A percentile compares a stretch with the other conserved stretches of the same genome.
These are phyloP conservation scores for Calliopum simillimum DNA, from an alignment of 2,888 invertebrate species.

Conservation along the genomic window DNA sequence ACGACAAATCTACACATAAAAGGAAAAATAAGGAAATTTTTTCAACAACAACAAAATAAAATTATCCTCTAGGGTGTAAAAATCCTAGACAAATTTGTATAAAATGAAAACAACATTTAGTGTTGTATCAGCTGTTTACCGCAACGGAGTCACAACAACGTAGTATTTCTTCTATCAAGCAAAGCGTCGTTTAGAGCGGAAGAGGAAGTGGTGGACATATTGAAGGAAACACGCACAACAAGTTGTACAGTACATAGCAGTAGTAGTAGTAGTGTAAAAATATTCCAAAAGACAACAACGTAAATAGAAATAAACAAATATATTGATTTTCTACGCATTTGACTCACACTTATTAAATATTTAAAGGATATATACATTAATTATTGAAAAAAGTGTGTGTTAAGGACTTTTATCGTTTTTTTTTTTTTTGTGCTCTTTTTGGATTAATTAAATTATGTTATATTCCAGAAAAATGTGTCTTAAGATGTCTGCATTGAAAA, in stretches of 20 bases:
- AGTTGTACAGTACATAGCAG: not conserved
- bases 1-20: not conserved
- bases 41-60: no score
- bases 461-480: constrained; percentile 51
- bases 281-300: constrained; percentile 4
- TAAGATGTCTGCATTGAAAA: constrained; percentile 55
- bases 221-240: not conserved
- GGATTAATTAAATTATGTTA: no score
- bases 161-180: not conserved
- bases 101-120: not conserved
- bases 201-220: not conserved
- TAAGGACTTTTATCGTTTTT: no score
- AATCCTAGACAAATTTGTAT: no score
- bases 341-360: not conserved
- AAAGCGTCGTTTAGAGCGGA: not conserved
- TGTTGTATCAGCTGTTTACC: constrained; percentile 19
- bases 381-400: no score
- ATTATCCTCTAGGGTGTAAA: no score
- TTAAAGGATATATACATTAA: no score
- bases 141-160: not conserved
- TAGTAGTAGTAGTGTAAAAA: not conserved
- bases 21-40: no score
- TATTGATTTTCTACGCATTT: constrained; percentile 28
- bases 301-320: constrained; percentile 23
- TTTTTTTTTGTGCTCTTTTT: no score